A percentile compares a stretch with the other conserved stretches of the same genome.
Conservation (phyloP, 2,797 vertebrate species). For the Tachyglossus aculeatus region DNA sequence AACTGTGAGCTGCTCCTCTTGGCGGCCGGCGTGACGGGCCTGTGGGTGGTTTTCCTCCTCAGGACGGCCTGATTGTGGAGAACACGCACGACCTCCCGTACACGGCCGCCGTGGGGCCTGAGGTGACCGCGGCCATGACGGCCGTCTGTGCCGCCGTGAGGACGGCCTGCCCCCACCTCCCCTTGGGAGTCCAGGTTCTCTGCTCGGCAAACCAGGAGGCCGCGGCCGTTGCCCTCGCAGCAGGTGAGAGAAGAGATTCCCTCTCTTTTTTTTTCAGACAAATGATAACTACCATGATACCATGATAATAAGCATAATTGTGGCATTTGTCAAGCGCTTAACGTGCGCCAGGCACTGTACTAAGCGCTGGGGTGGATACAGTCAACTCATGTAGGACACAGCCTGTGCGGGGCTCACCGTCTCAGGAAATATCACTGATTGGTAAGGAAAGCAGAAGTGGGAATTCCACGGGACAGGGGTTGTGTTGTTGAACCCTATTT, state of each 20-base stretch:
- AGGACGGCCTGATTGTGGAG: slow-evolving; percentile 88
- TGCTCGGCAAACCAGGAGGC: slow-evolving; percentile 83
- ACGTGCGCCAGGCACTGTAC: too few relatives aligned
- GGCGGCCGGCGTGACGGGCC: too few relatives aligned
- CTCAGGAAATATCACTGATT: slow-evolving; percentile 30
- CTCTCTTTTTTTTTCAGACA: too few relatives aligned
- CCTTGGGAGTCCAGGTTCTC: slow-evolving; percentile 84
- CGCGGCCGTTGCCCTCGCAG: slow-evolving; percentile 82
- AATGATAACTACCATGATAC: too few relatives aligned
- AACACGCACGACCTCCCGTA: slow-evolving; percentile 92
- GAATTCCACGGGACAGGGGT: slow-evolving; percentile 23
- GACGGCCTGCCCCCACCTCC: slow-evolving; percentile 70
- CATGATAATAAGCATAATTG: too few relatives aligned
- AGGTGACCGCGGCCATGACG: slow-evolving; percentile 83
- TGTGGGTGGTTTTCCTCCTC: too few relatives aligned
- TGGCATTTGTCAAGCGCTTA: too few relatives aligned
- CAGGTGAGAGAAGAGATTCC: slow-evolving; percentile 73
- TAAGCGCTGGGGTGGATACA: too few relatives aligned
- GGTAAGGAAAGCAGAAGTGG: too few relatives aligned
- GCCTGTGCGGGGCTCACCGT: slow-evolving; percentile 2
- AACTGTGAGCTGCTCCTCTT: too few relatives aligned
- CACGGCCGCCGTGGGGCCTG: slow-evolving; percentile 75
- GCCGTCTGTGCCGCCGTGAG: slow-evolving; percentile 76
- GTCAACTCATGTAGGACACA: too few relatives aligned
- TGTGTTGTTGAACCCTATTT: slow-evolving; percentile 19